These are phyloP conservation scores for Sciurus vulgaris DNA, from an alignment of 2,797 vertebrate species.

Conservation along the genomic window DNA sequence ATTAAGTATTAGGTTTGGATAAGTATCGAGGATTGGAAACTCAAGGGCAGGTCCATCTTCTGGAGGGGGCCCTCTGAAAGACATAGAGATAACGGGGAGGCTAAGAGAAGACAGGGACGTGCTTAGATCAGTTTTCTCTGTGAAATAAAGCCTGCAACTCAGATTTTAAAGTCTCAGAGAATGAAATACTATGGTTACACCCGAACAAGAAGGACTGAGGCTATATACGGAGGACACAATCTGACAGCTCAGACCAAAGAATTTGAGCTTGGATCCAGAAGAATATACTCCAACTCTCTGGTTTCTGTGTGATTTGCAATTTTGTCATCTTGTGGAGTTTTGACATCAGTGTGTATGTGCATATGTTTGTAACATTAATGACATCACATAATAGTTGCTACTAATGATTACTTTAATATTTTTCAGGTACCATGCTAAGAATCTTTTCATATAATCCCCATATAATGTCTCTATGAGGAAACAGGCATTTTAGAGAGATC, in stretches of 20 bases:
- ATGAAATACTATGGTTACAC: background rate
- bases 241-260: background rate
- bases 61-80: background rate
- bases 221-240: background rate
- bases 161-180: background rate
- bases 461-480: background rate
- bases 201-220: background rate
- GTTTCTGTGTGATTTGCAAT: background rate
- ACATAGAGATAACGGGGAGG: background rate
- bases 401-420: background rate
- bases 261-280: background rate
- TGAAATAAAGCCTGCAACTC: background rate
- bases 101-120: background rate
- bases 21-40: background rate
- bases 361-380: background rate
- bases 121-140: background rate
- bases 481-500: background rate
- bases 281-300: background rate
- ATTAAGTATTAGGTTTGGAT: background rate
- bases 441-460: background rate
- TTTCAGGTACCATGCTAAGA: background rate
- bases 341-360: background rate
- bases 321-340: background rate
- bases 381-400: background rate
- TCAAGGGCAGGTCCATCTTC: background rate